These are phyloP conservation scores for Cheilosia grossa DNA, from an alignment of 2,888 invertebrate genomes.

Conservation along the genomic window DNA sequence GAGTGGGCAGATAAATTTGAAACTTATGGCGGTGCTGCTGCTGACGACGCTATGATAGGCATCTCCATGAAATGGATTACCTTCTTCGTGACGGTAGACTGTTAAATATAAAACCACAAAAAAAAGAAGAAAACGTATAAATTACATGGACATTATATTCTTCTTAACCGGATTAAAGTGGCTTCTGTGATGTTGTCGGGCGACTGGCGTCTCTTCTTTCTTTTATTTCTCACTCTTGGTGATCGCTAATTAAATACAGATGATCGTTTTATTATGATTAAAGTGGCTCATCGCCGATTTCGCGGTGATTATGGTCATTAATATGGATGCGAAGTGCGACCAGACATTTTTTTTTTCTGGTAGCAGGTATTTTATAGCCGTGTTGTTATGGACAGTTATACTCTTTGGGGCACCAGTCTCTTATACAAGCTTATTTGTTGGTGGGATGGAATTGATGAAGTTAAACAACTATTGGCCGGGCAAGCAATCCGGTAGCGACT, in stretches of 20 bases:
- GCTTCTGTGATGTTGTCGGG: conserved; percentile 25
- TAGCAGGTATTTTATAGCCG: conserved; percentile 38
- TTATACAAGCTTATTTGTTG: neutral
- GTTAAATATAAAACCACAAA: conserved; percentile 13
- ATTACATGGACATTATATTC: conserved; percentile 63
- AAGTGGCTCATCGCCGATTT: conserved; percentile 50
- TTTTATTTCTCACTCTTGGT: conserved; percentile 44
- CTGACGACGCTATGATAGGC: conserved; percentile 66
- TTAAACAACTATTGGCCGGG: too few relatives aligned
- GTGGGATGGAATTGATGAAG: too few relatives aligned
- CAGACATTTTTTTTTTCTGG: neutral
- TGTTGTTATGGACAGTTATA: conserved; percentile 10
- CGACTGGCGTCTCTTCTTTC: conserved; percentile 24
- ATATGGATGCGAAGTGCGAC: conserved; percentile 34
- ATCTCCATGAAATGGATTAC: conserved; percentile 65
- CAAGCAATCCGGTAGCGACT: too few relatives aligned
- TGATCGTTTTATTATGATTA: conserved; percentile 58
- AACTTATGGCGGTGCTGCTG: conserved; percentile 37
- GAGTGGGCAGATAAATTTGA: conserved; percentile 61
- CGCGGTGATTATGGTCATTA: conserved; percentile 44
- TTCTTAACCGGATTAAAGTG: conserved; percentile 66
- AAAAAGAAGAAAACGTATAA: neutral
- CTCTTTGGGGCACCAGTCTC: neutral
- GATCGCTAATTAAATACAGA: conserved; percentile 60
- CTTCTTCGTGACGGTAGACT: neutral